Evolutionary conservation across 2,113 vertebrate genomes (phyloP).

Genomic region (Paradisaea rubra): DNA sequence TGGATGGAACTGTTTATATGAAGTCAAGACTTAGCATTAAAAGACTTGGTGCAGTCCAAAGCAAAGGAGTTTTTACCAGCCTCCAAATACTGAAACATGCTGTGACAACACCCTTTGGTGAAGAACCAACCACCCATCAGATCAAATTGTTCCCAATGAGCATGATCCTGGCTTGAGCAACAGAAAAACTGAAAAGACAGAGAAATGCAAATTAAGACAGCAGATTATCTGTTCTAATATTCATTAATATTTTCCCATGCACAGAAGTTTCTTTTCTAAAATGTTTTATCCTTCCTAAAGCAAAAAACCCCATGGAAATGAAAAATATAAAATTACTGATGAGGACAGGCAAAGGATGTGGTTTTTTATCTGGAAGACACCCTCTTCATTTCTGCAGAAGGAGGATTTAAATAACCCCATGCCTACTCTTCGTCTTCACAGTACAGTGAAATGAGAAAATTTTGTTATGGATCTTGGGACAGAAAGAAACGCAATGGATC

Average conservation of each 20-base stretch:
- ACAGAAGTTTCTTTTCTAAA: background rate
- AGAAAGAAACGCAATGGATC: background rate
- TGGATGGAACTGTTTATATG: background rate
- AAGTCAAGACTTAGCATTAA: background rate
- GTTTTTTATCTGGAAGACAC: slow-evolving; percentile 1
- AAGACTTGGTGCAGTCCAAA: background rate
- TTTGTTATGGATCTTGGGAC: background rate
- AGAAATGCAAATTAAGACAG: background rate
- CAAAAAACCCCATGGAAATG: background rate
- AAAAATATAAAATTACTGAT: slow-evolving; percentile 15
- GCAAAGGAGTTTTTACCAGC: background rate
- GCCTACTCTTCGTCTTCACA: slow-evolving; percentile 5
- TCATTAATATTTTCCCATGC: background rate
- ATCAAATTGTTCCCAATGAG: background rate
- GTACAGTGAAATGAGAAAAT: background rate
- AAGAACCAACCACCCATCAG: background rate
- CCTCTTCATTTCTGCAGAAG: background rate
- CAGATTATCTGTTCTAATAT: background rate
- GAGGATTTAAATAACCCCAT: background rate
- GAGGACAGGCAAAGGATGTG: background rate
- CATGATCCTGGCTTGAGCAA: background rate
- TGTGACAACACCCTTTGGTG: background rate
- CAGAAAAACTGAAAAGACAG: background rate
- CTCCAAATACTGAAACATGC: background rate
- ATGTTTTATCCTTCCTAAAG: background rate